phyloP scores from a whole-genome alignment of 2,888 invertebrate genomes.

The Galerucella pusilla region DNA sequence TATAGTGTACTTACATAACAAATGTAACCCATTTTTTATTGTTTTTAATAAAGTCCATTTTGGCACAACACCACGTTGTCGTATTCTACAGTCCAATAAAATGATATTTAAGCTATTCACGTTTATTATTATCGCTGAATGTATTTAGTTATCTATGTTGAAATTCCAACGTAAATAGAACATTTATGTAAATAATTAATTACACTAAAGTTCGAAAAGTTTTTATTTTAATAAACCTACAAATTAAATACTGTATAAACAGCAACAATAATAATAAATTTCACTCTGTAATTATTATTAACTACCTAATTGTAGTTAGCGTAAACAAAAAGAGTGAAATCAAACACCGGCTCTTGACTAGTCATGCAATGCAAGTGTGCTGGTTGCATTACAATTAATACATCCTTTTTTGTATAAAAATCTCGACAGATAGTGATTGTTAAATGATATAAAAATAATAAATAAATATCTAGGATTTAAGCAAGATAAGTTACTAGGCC shows the following conservation, averaged over 20 bases:
- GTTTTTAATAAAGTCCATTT: slow-evolving; percentile 15
- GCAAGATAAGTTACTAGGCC: no score
- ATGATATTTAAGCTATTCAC: neutral
- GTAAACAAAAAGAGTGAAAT: no score
- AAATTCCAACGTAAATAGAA: neutral
- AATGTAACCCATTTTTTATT: slow-evolving; percentile 11
- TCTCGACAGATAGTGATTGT: no score
- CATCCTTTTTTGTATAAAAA: no score
- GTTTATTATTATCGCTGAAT: neutral
- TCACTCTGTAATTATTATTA: no score
- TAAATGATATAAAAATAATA: no score
- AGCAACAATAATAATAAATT: neutral
- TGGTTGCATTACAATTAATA: no score
- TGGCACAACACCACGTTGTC: slow-evolving; percentile 5
- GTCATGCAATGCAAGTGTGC: no score
- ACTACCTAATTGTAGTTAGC: no score
- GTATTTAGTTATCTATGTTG: neutral
- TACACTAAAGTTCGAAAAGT: neutral
- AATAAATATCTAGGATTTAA: no score
- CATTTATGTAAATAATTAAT: neutral
- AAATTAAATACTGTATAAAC: neutral
- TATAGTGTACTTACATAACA: slow-evolving; percentile 13
- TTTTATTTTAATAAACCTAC: neutral
- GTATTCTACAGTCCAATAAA: neutral
- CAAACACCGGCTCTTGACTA: no score